Percentiles rank a stretch among this genome's conserved stretches.
These are phyloP conservation scores for Elmis aenea DNA, from an alignment of 2,888 invertebrate genomes.

Conservation along the genomic window DNA sequence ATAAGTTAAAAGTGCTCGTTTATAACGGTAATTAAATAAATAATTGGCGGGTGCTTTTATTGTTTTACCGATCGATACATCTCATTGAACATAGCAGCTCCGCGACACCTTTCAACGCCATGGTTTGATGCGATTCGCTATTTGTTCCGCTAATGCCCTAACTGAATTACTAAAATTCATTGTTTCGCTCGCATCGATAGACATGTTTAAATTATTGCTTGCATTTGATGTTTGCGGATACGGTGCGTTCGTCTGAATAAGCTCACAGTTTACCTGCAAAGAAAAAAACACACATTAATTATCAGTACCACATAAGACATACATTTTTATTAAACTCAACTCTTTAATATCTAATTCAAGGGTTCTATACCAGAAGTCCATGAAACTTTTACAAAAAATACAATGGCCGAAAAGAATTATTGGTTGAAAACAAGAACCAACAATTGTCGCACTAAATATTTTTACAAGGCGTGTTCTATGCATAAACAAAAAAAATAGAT, in stretches of 20 bases:
- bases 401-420: no score
- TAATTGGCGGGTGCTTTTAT: background rate
- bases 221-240: no score
- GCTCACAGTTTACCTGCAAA: conserved; percentile 8
- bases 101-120: no score
- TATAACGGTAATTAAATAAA: background rate
- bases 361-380: no score
- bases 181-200: conserved; percentile 1
- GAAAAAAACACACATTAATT: conserved; percentile 1
- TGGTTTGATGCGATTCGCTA: conserved; percentile 1
- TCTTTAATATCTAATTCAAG: no score
- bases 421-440: no score
- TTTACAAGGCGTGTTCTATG: no score
- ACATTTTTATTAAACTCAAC: conserved; percentile 7
- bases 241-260: conserved; percentile 2
- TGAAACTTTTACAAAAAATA: no score
- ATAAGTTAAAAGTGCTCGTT: background rate
- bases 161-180: conserved; percentile 4
- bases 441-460: no score
- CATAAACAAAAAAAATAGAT: no score
- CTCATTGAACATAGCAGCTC: conserved; percentile 1
- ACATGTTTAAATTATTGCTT: conserved; percentile 7
- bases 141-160: conserved; percentile 3
- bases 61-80: background rate
- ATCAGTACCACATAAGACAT: conserved; percentile 2